Evolutionary conservation across 2,113 vertebrate genomes (phyloP).

Genomic region (Siniperca chuatsi): DNA sequence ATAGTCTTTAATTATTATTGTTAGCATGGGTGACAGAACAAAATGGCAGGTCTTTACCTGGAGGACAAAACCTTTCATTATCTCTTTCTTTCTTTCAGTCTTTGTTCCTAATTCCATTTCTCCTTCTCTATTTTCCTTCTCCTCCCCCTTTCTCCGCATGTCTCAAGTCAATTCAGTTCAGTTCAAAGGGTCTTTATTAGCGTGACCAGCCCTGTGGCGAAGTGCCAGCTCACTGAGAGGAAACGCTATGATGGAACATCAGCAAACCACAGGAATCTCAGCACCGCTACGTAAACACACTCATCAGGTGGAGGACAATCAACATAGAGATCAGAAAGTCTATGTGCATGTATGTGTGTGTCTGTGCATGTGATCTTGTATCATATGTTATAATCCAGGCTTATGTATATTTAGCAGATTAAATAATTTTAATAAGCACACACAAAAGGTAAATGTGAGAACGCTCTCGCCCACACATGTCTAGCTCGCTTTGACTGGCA

Average conservation of each 20-base stretch:
- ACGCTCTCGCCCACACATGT: conserved; percentile 56
- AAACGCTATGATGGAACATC: conserved; percentile 71
- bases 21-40: conserved; percentile 34
- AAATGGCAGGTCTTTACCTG: conserved; percentile 58
- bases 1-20: conserved; percentile 64
- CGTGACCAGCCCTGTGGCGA: conserved; percentile 74
- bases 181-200: conserved; percentile 81
- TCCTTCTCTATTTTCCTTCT: conserved; percentile 48
- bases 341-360: conserved; percentile 1
- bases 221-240: conserved; percentile 59
- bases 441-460: conserved; percentile 65
- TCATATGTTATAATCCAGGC: conserved; percentile 56
- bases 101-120: conserved; percentile 70
- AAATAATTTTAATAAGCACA: conserved; percentile 57
- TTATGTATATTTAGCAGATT: conserved; percentile 60
- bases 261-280: conserved; percentile 66
- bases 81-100: conserved; percentile 50
- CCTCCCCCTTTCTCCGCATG: conserved; percentile 60
- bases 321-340: conserved; percentile 16
- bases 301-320: conserved; percentile 64
- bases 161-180: conserved; percentile 71
- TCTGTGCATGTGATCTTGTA: conserved; percentile 19
- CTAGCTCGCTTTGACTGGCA: conserved; percentile 61
- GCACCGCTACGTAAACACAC: conserved; percentile 58
- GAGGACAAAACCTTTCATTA: conserved; percentile 72